Conservation (phyloP, 1,140 invertebrate genomes). For the Ceratina japonica region DNA sequence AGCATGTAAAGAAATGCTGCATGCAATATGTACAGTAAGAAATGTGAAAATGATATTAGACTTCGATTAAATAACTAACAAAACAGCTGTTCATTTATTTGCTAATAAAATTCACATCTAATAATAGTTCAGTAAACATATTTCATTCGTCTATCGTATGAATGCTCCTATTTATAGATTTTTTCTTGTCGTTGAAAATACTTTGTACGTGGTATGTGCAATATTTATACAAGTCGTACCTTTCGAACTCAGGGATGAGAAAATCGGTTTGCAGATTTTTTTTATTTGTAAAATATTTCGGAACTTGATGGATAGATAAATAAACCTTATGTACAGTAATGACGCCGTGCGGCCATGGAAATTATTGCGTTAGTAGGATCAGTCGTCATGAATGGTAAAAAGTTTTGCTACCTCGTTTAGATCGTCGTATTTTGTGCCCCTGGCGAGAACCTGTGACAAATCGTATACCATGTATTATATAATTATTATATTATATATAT, state of each 20-base stretch:
- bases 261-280: constrained; percentile 32
- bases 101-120: constrained; percentile 57
- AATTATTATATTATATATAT: too few species aligned
- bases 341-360: constrained; percentile 48
- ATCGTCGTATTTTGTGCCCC: constrained; percentile 91
- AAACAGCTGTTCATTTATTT: constrained; percentile 59
- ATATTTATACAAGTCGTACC: constrained; percentile 45
- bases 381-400: constrained; percentile 87
- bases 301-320: constrained; percentile 27
- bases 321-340: constrained; percentile 68
- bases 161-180: constrained; percentile 35
- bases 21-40: not conserved
- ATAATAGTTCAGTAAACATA: constrained; percentile 57
- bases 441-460: constrained; percentile 85
- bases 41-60: constrained; percentile 40
- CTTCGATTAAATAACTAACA: constrained; percentile 48
- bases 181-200: constrained; percentile 28
- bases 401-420: constrained; percentile 96
- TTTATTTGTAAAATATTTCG: constrained; percentile 47
- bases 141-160: constrained; percentile 37
- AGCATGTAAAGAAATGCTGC: constrained; percentile 4
- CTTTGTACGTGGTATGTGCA: constrained; percentile 39
- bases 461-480: constrained; percentile 4
- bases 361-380: constrained; percentile 46
- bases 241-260: constrained; percentile 41